Evolutionary conservation across 2,797 vertebrate genomes (phyloP), one percentile per base, ranked within the genome.

Genomic region (Characodon lateralis): DNA sequence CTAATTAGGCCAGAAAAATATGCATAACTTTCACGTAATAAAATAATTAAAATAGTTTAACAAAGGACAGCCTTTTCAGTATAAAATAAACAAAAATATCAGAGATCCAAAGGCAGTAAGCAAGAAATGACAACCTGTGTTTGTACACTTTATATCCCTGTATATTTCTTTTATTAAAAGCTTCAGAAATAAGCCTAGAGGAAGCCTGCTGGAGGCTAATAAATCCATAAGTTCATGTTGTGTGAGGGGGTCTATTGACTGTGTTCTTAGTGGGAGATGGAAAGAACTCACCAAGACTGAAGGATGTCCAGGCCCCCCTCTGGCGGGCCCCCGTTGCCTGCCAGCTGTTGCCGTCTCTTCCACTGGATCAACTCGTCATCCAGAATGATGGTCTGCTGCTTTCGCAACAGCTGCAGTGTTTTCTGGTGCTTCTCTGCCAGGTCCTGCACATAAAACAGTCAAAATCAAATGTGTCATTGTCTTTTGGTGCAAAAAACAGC

Each of bases 321-420:
- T 0, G 97, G 91, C 2, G 95, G 94, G 78, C 97, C 98, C 28
- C 98, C 97, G 0, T 99, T 99, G 80, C 98, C 98, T 0, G 97
- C 97, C 82, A 99, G 96, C 95, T 99, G 98, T 91, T 99, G 98
- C 85, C 98, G 94, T 85, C 98, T 95, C 94, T 99, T 99, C 98
- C 98, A 99, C 93, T 99, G 98, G 89, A 99, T 99, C 93, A 99
- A 94, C 86, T 99, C 98, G 0, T 99, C 98, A 0, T 99, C 98
- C 93, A 99, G 95, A 75, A 99, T 99, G 92, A 98, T 94, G 0
- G 97, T 97, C 94, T 99, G 98, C 89, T 99, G 98, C 92, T 99
- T 99, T 85, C 97, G 95, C 91, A 98, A 95, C 93, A 98, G 93
- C 91, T 97, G 96, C 93, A 99, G 93, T 22, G 97, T 98, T 92